Percentiles rank a stretch among this genome's conserved stretches.
Conservation (phyloP, 2,888 invertebrate species). For the Parnassius orleans region DNA sequence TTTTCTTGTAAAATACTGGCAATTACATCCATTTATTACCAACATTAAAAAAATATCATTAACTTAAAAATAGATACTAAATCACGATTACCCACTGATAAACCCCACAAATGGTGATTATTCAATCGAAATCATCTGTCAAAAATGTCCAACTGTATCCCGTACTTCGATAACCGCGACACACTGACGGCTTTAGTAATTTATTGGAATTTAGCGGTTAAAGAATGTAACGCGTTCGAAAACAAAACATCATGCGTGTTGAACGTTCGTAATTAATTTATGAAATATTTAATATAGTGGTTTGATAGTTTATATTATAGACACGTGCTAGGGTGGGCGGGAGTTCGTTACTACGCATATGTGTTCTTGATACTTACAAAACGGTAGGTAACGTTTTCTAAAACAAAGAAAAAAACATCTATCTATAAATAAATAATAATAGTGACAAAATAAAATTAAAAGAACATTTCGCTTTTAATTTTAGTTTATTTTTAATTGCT, state of each 20-base stretch:
- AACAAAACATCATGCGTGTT: slow-evolving; percentile 32
- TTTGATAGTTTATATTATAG: slow-evolving; percentile 54
- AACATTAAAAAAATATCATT: not conserved
- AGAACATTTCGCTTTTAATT: too few species aligned
- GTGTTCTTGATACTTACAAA: slow-evolving; percentile 27
- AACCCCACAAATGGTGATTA: not conserved
- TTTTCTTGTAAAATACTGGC: too few species aligned
- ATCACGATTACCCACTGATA: not conserved
- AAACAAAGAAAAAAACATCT: too few species aligned
- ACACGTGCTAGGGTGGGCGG: slow-evolving; percentile 52
- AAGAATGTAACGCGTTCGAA: slow-evolving; percentile 20
- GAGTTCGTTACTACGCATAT: slow-evolving; percentile 20
- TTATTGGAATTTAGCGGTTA: slow-evolving; percentile 3
- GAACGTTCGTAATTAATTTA: slow-evolving; percentile 47
- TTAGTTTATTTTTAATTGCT: too few species aligned
- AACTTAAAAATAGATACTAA: not conserved
- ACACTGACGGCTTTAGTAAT: not conserved
- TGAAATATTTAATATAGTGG: slow-evolving; percentile 57
- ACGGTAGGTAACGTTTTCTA: too few species aligned
- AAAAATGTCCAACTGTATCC: not conserved
- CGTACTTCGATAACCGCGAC: not conserved
- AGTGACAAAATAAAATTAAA: too few species aligned
- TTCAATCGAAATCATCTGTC: not conserved
- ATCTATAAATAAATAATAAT: too few species aligned
- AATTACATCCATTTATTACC: not conserved